phyloP scores from a whole-genome alignment of 2,888 invertebrate species.

The Phyllotreta striolata region DNA sequence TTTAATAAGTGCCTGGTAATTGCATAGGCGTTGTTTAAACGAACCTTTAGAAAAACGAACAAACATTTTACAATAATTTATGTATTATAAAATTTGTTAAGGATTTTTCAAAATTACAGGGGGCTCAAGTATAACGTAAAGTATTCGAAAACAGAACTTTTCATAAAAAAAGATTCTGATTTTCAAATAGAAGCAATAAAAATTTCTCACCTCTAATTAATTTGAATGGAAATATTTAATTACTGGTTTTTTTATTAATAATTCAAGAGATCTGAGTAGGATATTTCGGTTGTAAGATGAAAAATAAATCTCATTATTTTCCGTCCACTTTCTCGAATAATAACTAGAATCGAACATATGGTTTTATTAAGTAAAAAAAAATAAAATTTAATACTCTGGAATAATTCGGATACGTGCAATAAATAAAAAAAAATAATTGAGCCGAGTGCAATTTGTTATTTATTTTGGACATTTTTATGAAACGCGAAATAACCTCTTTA shows the following conservation, averaged over 20 bases:
- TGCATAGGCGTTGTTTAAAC: conserved; percentile 7
- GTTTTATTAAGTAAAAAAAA: conserved; percentile 33
- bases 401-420: conserved; percentile 45
- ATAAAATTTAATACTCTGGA: conserved; percentile 31
- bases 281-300: conserved; percentile 9
- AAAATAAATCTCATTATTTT: conserved; percentile 36
- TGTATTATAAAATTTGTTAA: conserved; percentile 14
- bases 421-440: conserved; percentile 44
- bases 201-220: too few species aligned
- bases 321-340: conserved; percentile 38
- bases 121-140: conserved; percentile 24
- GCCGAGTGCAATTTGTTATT: conserved; percentile 48
- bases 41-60: conserved; percentile 20
- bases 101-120: conserved; percentile 13
- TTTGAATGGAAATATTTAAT: background rate
- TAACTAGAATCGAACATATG: conserved; percentile 17
- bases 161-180: too few species aligned
- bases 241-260: conserved; percentile 16
- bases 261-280: conserved; percentile 34
- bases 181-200: too few species aligned
- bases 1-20: conserved; percentile 26
- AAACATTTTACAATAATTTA: conserved; percentile 26
- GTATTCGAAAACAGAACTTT: too few species aligned
- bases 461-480: conserved; percentile 41
- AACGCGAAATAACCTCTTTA: conserved; percentile 40